Evolutionary conservation across 2,113 vertebrate species (phyloP), one percentile per base, ranked within the genome.

Genomic region (Labrus mixtus): DNA sequence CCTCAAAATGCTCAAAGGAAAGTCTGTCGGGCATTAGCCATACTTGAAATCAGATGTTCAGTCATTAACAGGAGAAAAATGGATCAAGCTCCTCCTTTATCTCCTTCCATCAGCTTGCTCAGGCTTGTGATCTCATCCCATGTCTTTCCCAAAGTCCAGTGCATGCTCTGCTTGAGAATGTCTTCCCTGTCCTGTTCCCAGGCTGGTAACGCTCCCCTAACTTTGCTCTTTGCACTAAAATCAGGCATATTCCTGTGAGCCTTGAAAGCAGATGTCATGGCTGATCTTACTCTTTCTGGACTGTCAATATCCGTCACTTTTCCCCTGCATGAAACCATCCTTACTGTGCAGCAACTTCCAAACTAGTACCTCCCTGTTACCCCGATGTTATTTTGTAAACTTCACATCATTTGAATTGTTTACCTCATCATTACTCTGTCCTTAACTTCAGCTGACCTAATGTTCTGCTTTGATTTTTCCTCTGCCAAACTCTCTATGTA

Each of bases 161-260:
- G 86, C 91, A 87, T 90, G 87, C 76, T 73, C 37, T 77, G 64
- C 85, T 83, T 88, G 82, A 89, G 90, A 91, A 91, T 83, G 68
- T 79, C 13, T 1, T 73, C 65, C 67, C 25, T 4, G 17, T 73
- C 60, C 55, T 23, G 56, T 89, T 89, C 81, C 79, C 86, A 85
- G 77, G 66, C 82, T 79, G 36, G 50, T 70, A 57, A 53, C 54
- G 29, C n/a, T 20, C 19, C 62, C 65, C 4, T 0, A 33, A 43
- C 55, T 65, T 56, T 76, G 43, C 48, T 8, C 13, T 53, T n/a
- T n/a, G n/a, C n/a, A 20, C n/a, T 56, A 66, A 78, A 81, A 73
- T 75, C 43, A 46, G 15, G 15, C 43, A 7, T 76, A 54, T 76
- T 50, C 48, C 75, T 23, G 50, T 59, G 60, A 87, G 68, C 61